Percentiles rank a stretch among this genome's conserved stretches.
Conservation (phyloP, 1,140 invertebrate species). For the Chironomus striatipennis region DNA sequence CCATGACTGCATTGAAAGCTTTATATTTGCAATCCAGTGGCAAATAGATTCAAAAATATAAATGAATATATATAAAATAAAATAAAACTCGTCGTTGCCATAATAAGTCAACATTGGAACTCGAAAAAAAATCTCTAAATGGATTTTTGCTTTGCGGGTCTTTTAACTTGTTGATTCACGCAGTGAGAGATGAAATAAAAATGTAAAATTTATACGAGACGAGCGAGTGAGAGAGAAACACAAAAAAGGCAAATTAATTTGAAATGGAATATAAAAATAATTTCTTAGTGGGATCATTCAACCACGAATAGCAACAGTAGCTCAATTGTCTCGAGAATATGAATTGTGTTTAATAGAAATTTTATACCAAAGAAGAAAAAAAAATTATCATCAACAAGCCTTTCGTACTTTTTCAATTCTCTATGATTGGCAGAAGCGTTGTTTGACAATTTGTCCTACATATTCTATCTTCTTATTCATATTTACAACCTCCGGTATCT, state of each 20-base stretch:
- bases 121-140: constrained; percentile 18
- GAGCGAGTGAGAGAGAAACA: no score
- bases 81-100: neutral
- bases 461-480: neutral
- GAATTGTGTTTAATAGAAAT: neutral
- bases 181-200: neutral
- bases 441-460: neutral
- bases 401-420: neutral
- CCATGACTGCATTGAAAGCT: neutral
- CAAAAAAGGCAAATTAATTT: neutral
- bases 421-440: neutral
- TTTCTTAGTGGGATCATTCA: constrained; percentile 4
- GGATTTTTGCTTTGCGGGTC: neutral
- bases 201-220: no score
- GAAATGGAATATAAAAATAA: neutral
- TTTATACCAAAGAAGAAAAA: neutral
- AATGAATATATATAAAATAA: neutral
- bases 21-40: neutral
- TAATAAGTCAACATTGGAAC: constrained; percentile 16
- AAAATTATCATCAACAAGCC: neutral
- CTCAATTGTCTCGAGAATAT: constrained; percentile 6
- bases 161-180: constrained; percentile 13
- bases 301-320: constrained; percentile 2
- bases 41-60: neutral
- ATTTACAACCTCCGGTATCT: constrained; percentile 1